Conservation (phyloP, 2,113 vertebrate genomes). For the Charadrius vociferus region DNA sequence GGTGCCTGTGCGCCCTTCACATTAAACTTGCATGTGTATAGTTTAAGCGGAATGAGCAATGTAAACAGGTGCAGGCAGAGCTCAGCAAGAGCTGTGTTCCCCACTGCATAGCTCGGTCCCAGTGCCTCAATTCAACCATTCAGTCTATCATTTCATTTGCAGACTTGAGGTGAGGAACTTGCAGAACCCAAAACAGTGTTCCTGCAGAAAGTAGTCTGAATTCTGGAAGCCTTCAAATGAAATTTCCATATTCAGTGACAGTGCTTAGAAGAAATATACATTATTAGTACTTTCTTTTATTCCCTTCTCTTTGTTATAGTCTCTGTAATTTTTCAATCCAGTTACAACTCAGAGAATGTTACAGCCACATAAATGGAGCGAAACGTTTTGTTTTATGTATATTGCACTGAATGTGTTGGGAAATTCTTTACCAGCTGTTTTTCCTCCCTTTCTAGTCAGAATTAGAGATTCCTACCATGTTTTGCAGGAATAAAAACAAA, state of each 20-base stretch:
- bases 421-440: background rate
- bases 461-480: background rate
- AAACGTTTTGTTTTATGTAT: background rate
- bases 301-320: background rate
- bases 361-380: background rate
- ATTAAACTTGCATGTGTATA: background rate
- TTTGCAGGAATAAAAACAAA: background rate
- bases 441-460: background rate
- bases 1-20: background rate
- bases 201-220: background rate
- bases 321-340: background rate
- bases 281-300: background rate
- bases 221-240: background rate
- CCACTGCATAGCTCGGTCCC: background rate
- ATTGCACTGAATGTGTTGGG: background rate
- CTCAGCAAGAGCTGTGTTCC: background rate
- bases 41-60: background rate
- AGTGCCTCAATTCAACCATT: background rate
- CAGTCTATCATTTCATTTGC: background rate
- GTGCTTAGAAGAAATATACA: background rate
- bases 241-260: background rate
- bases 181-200: background rate
- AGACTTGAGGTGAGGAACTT: background rate
- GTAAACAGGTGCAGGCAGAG: background rate
- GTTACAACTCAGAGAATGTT: background rate